phyloP scores from a whole-genome alignment of 2,113 vertebrate species.

The Edolisoma coerulescens region DNA sequence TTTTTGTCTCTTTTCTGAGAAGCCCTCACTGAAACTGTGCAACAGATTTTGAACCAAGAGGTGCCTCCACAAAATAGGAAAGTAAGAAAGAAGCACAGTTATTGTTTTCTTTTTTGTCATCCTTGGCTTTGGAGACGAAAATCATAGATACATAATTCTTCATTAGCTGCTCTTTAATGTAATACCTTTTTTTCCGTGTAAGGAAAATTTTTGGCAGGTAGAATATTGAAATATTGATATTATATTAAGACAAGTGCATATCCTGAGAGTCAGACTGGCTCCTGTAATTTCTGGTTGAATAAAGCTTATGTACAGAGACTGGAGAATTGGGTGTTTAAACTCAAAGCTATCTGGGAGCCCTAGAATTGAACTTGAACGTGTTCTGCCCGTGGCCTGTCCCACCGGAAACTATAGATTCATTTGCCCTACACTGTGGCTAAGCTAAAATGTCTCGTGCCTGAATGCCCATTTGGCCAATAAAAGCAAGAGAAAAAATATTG shows the following conservation, averaged over 20 bases:
- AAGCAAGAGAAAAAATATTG: not conserved
- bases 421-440: not conserved
- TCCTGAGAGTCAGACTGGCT: not conserved
- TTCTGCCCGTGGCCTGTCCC: not conserved
- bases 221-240: not conserved
- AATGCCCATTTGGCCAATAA: not conserved
- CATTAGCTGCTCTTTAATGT: not conserved
- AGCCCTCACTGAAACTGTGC: not conserved
- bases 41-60: not conserved
- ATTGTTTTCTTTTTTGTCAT: not conserved
- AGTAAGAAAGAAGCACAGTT: not conserved
- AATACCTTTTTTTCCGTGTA: not conserved
- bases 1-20: not conserved
- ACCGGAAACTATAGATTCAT: not conserved
- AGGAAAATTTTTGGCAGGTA: not conserved
- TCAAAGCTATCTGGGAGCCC: not conserved
- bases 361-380: not conserved
- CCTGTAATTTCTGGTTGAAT: not conserved
- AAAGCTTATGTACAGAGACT: not conserved
- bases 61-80: not conserved
- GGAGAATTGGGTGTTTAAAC: not conserved
- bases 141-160: not conserved
- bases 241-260: not conserved
- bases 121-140: not conserved
- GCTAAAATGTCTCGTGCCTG: not conserved